Evolutionary conservation across 2,113 vertebrate species (phyloP).

Genomic region (Parus major): DNA sequence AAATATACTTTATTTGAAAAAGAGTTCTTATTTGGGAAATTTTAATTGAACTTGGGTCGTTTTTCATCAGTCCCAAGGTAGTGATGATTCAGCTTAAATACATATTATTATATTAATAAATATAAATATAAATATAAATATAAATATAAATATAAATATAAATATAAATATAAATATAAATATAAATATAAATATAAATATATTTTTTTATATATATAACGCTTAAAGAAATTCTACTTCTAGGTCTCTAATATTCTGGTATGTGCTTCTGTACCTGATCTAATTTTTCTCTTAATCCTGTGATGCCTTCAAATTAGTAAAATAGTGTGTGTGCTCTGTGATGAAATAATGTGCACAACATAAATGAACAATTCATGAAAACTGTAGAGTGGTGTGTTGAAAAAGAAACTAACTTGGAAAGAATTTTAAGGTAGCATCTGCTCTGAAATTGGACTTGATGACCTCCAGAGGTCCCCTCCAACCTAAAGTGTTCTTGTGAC

Average conservation of each 20-base stretch:
- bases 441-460: not conserved
- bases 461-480: not conserved
- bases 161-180: no score
- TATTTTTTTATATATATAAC: not conserved
- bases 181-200: no score
- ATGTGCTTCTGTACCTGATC: not conserved
- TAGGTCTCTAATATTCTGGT: not conserved
- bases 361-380: not conserved
- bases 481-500: not conserved
- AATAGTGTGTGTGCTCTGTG: fast-evolving
- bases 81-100: not conserved
- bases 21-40: not conserved
- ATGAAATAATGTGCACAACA: not conserved
- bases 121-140: no score
- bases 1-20: not conserved
- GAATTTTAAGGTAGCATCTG: fast-evolving
- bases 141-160: no score
- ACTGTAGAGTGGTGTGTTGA: not conserved
- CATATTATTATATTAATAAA: no score
- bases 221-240: not conserved
- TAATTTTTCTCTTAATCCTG: not conserved
- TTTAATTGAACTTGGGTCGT: not conserved
- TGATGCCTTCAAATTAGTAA: not conserved
- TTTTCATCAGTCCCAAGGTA: not conserved
- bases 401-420: not conserved